A percentile compares a stretch with the other conserved stretches of the same genome.
phyloP scores from a whole-genome alignment of 2,888 invertebrate species.

The Myopa testacea region DNA sequence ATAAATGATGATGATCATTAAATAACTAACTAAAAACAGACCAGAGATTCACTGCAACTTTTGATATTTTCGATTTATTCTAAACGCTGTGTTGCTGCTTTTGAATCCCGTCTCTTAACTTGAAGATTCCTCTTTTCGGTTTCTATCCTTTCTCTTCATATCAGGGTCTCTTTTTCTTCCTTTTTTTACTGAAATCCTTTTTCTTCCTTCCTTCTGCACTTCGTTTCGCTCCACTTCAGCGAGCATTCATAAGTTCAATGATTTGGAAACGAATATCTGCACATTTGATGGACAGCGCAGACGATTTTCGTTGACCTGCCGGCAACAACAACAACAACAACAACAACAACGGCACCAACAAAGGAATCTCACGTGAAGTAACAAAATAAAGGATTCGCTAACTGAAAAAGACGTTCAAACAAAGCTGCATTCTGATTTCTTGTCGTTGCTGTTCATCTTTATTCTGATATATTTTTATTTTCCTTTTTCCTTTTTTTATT shows the following conservation, averaged over 20 bases:
- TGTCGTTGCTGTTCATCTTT: not conserved
- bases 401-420: not conserved
- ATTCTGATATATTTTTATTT: constrained; percentile 22
- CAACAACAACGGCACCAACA: constrained; percentile 26
- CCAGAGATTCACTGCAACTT: no score
- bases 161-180: not conserved
- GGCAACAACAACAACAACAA: constrained; percentile 17
- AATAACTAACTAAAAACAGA: no score
- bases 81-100: not conserved
- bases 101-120: not conserved
- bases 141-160: not conserved
- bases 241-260: constrained; percentile 63
- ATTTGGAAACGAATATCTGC: constrained; percentile 66
- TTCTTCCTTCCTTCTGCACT: not conserved
- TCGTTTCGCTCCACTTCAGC: constrained; percentile 28
- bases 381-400: not conserved
- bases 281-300: constrained; percentile 63
- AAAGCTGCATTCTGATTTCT: not conserved
- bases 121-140: not conserved
- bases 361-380: not conserved
- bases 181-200: not conserved
- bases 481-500: not conserved
- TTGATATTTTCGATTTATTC: no score
- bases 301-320: constrained; percentile 48
- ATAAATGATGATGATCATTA: no score